phyloP scores from a whole-genome alignment of 2,888 invertebrate species.

The Julus scanicus region DNA sequence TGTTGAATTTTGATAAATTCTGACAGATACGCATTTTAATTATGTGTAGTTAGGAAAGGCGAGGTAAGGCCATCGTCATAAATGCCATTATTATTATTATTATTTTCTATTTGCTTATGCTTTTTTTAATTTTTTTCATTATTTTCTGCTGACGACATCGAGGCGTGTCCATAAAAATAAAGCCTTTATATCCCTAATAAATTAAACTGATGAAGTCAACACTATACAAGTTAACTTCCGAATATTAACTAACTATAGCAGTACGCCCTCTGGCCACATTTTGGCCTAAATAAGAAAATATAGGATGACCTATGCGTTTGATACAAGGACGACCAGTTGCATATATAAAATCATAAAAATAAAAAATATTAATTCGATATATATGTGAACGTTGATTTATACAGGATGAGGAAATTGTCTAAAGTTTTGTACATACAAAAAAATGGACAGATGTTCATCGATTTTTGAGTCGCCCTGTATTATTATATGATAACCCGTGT shows the following conservation, averaged over 20 bases:
- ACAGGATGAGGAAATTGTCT: background rate
- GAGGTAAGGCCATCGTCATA: constrained; percentile 27
- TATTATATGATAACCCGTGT: background rate
- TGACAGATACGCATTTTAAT: background rate
- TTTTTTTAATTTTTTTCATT: background rate
- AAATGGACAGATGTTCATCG: background rate
- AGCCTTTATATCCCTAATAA: background rate
- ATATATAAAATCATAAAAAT: background rate
- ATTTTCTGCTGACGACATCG: background rate
- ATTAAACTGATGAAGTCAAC: constrained; percentile 22
- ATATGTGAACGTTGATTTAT: background rate
- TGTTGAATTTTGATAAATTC: background rate
- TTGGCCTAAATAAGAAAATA: background rate
- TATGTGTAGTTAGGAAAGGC: background rate
- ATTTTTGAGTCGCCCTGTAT: background rate
- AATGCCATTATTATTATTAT: background rate
- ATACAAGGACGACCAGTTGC: constrained; percentile 17
- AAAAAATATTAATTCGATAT: background rate
- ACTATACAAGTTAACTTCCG: background rate
- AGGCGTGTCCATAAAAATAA: background rate
- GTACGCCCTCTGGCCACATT: background rate
- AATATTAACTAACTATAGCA: background rate
- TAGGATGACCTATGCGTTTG: background rate
- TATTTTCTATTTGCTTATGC: background rate
- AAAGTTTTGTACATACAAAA: background rate